Evolutionary conservation across 2,888 invertebrate species (phyloP).

Genomic region (Oxytorus armatus): DNA sequence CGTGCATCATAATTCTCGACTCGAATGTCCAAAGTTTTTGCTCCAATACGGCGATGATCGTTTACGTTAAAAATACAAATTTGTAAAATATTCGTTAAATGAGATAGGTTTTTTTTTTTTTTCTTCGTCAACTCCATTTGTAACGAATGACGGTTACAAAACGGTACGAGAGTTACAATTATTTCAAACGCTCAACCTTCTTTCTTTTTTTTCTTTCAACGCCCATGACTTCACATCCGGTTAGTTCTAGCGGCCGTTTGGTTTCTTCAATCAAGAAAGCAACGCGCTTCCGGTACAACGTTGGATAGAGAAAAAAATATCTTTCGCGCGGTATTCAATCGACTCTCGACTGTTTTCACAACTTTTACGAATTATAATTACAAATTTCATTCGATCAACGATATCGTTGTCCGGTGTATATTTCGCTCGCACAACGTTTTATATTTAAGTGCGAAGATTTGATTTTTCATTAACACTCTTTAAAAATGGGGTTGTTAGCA

Average conservation of each 20-base stretch:
- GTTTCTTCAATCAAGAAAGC: background rate
- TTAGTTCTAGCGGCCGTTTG: background rate
- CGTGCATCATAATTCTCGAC: background rate
- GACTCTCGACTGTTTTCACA: slow-evolving; percentile 30
- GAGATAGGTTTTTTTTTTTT: slow-evolving; percentile 23
- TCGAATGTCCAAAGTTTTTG: slow-evolving; percentile 34
- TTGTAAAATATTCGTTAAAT: slow-evolving; percentile 57
- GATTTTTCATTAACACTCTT: slow-evolving; percentile 33
- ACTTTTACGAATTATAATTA: slow-evolving; percentile 53
- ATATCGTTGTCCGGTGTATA: background rate
- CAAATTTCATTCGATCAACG: slow-evolving; percentile 45
- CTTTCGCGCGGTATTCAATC: slow-evolving; percentile 34
- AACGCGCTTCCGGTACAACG: slow-evolving; percentile 36
- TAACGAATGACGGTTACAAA: slow-evolving; percentile 59
- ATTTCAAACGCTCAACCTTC: slow-evolving; percentile 16
- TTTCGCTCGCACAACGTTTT: slow-evolving; percentile 5
- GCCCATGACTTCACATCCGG: background rate
- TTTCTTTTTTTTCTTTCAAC: slow-evolving; percentile 30
- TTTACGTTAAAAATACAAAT: slow-evolving; percentile 44
- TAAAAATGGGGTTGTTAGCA: slow-evolving; percentile 48
- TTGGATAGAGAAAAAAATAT: slow-evolving; percentile 61
- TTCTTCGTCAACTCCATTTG: slow-evolving; percentile 27
- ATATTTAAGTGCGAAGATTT: slow-evolving; percentile 13
- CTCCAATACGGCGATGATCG: too few species aligned
- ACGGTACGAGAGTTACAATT: slow-evolving; percentile 41